phyloP scores from a whole-genome alignment of 2,888 invertebrate species.

The Tineola bisselliella region DNA sequence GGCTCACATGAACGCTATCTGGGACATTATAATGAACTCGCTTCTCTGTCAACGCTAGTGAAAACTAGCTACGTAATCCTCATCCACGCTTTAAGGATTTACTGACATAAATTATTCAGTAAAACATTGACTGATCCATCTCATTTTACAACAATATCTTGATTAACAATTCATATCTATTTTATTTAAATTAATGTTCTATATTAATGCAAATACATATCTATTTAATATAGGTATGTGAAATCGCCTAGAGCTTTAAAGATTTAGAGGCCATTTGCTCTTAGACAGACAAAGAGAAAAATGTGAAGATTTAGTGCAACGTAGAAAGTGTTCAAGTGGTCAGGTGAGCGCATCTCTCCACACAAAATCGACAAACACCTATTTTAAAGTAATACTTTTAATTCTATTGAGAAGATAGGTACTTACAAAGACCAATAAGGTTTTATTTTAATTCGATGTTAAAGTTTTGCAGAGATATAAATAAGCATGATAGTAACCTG shows the following conservation, averaged over 20 bases:
- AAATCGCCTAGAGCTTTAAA: slow-evolving; percentile 22
- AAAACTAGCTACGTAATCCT: slow-evolving; percentile 12
- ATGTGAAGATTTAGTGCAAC: slow-evolving; percentile 29
- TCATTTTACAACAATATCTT: neutral
- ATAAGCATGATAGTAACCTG: too few species aligned
- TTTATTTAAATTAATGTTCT: neutral
- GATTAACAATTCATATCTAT: neutral
- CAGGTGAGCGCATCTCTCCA: neutral
- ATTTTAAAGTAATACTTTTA: neutral
- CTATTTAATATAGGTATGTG: neutral
- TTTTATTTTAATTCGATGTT: too few species aligned
- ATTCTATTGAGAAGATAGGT: neutral
- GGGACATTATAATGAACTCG: slow-evolving; percentile 13
- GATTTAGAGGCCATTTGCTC: slow-evolving; percentile 30
- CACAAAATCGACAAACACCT: neutral
- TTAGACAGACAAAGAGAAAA: slow-evolving; percentile 25
- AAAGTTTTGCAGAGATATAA: too few species aligned
- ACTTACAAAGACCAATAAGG: too few species aligned
- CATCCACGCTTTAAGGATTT: slow-evolving; percentile 11
- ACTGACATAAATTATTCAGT: neutral
- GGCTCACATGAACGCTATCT: slow-evolving; percentile 9
- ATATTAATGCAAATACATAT: neutral
- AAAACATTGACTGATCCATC: neutral
- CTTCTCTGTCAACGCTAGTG: slow-evolving; percentile 5
- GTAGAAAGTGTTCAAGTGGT: slow-evolving; percentile 19